phyloP scores from a whole-genome alignment of 2,113 vertebrate species.

The Ophthalmolycus amberensis region DNA sequence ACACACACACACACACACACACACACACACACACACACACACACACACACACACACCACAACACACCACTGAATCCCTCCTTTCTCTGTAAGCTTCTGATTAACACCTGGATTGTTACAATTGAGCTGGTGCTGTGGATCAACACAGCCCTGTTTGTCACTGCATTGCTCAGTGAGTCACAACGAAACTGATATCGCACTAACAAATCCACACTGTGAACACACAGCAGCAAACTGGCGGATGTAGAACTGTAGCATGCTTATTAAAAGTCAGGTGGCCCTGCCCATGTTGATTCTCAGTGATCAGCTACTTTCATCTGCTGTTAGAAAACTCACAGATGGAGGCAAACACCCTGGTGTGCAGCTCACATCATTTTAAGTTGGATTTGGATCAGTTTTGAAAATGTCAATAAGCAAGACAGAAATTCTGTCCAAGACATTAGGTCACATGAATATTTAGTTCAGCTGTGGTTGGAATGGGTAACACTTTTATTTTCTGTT shows the following conservation, averaged over 20 bases:
- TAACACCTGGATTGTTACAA: slow-evolving; percentile 38
- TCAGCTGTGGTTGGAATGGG: not conserved
- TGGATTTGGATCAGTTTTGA: not conserved
- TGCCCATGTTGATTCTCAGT: slow-evolving; percentile 6
- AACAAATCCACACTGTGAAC: not conserved
- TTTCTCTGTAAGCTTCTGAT: slow-evolving; percentile 24
- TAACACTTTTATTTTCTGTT: not conserved
- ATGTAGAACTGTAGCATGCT: not conserved
- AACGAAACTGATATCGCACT: slow-evolving; percentile 16
- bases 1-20: slow-evolving; percentile 2
- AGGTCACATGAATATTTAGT: slow-evolving; percentile 2
- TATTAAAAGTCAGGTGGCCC: not conserved
- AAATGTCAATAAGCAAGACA: not conserved
- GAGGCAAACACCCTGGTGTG: not conserved
- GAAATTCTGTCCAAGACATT: not conserved
- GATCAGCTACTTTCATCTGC: not conserved
- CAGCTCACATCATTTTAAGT: not conserved
- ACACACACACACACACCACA: slow-evolving; percentile 2
- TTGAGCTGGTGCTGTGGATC: slow-evolving; percentile 17
- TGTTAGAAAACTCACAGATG: slow-evolving; percentile 5
- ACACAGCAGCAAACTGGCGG: not conserved
- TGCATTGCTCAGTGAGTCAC: slow-evolving; percentile 3
- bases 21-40: slow-evolving; percentile 12
- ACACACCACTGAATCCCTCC: not conserved
- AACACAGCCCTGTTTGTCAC: slow-evolving; percentile 25